phyloP scores from a whole-genome alignment of 2,113 vertebrate genomes.

The Cyanoliseus patagonus region DNA sequence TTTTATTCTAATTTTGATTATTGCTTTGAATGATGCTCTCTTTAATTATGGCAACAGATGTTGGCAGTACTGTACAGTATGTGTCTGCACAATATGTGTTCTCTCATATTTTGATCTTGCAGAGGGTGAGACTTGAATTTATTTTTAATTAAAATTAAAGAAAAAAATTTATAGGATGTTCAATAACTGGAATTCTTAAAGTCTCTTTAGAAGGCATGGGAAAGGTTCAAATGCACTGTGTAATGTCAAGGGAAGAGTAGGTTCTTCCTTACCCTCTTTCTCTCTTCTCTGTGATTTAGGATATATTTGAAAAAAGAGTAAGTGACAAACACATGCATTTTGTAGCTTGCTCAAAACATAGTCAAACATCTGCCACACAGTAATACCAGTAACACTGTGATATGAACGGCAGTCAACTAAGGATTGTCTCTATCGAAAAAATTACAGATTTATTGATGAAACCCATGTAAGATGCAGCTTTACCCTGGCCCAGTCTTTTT shows the following conservation, averaged over 20 bases:
- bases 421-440: neutral
- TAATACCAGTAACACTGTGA: neutral
- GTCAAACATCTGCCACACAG: neutral
- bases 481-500: neutral
- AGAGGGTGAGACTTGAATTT: neutral
- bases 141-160: constrained; percentile 6
- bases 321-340: neutral
- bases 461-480: neutral
- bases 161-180: neutral
- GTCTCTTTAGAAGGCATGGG: neutral
- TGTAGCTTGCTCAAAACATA: neutral
- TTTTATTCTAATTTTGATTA: constrained; percentile 8
- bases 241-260: neutral
- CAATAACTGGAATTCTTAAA: neutral
- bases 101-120: constrained; percentile 45
- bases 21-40: neutral
- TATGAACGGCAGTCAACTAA: neutral
- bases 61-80: constrained; percentile 16
- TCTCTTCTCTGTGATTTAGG: fast-evolving
- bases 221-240: neutral
- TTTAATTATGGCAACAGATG: constrained; percentile 44
- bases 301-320: neutral
- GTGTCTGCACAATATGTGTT: constrained; percentile 25
- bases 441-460: neutral
- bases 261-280: neutral